Evolutionary conservation across 2,797 vertebrate genomes (phyloP).

Genomic region (Danio kyathit): DNA sequence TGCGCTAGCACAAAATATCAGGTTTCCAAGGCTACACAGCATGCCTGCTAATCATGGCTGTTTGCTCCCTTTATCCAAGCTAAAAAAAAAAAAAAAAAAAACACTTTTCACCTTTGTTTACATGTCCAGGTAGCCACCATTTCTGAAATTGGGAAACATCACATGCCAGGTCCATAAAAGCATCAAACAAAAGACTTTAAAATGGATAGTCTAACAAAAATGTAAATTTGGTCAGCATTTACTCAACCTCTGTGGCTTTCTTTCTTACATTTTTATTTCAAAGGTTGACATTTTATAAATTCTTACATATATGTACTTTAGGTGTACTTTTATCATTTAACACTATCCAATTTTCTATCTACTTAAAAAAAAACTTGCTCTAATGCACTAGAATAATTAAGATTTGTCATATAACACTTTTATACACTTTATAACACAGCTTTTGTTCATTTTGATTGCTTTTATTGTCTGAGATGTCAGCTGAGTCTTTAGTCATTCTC

Average conservation of each 20-base stretch:
- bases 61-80: constrained; percentile 13
- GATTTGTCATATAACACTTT: too few species aligned
- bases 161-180: constrained; percentile 14
- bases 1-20: constrained; percentile 63
- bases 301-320: too few species aligned
- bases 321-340: too few species aligned
- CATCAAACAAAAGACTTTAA: constrained; percentile 1
- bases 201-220: background rate
- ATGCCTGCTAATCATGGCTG: constrained; percentile 65
- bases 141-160: constrained; percentile 51
- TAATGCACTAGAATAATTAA: too few species aligned
- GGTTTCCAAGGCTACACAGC: constrained; percentile 72
- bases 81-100: constrained; percentile 28
- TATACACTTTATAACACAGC: too few species aligned
- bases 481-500: too few species aligned
- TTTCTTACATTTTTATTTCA: background rate
- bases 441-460: too few species aligned
- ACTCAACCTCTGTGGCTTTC: background rate
- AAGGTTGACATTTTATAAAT: too few species aligned
- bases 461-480: too few species aligned
- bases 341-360: too few species aligned
- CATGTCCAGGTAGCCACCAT: constrained; percentile 52
- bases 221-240: background rate
- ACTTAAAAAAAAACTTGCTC: too few species aligned
- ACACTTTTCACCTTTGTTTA: constrained; percentile 55